A percentile compares a stretch with the other conserved stretches of the same genome.
Conservation (phyloP, 2,797 vertebrate species). For the Anniella stebbinsi region DNA sequence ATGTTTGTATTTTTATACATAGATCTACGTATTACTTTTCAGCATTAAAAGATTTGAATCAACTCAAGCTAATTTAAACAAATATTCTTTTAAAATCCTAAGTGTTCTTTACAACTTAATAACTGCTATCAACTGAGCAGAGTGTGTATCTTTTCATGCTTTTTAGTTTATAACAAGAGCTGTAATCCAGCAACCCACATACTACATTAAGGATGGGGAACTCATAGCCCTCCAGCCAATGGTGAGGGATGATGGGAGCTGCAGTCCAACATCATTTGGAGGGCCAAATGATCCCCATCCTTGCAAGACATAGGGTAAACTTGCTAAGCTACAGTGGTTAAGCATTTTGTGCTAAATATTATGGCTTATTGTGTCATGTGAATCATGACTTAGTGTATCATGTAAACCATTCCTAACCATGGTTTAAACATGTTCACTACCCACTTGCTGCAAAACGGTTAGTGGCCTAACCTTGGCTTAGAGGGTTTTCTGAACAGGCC, state of each 20-base stretch:
- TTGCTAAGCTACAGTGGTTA: neutral
- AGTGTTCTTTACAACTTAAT: neutral
- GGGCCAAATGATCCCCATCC: no score
- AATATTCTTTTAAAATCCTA: neutral
- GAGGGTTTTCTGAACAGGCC: no score
- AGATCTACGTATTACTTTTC: neutral
- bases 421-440: no score
- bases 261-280: no score
- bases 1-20: neutral
- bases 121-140: neutral
- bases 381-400: no score
- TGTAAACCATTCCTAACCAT: no score
- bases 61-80: conserved; percentile 1
- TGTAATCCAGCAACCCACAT: neutral
- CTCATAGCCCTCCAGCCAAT: no score
- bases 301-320: neutral
- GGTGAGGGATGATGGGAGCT: no score
- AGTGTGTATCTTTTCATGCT: neutral
- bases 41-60: neutral
- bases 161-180: neutral
- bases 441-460: no score
- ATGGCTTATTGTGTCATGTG: no score
- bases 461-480: no score
- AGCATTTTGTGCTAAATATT: no score
- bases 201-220: neutral